Base-by-base conservation (phyloP, 2,113 vertebrate genomes). In the Cairina moschata region DNA sequence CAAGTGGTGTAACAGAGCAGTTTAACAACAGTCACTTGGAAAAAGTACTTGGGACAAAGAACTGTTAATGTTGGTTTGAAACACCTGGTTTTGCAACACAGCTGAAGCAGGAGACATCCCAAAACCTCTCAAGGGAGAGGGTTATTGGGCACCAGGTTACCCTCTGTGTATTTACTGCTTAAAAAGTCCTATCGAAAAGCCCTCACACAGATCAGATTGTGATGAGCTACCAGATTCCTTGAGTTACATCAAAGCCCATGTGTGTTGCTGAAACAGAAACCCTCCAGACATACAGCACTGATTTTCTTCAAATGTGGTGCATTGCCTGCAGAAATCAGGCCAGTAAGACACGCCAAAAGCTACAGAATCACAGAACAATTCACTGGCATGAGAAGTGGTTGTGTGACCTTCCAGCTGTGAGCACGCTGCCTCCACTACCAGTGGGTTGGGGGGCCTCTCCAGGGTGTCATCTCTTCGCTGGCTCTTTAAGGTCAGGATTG, bases 201-300 rank as follows among this genome's bases (percentile, higher is more conserved):
- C 8, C 1, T 5, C 11, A 8, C 4, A 65, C 20, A 28, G 8
- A 21, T 59, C 8, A 22, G 42, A 17, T 65, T 68, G 67, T 15
- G 72, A 44, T 23, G 62, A 63, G 62, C 65, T 13, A 2, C 58
- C 11, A 4, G 32, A 1, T 22, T 20, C 65, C 38, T 74, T 25
- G 34, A 2, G 3, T 9, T 6, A 15, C 31, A 10, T 9, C 1
- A 0, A 13, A 50, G 52, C 25, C n/a, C 21, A 23, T 17, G 23
- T 12, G 83, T 7, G 40, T 9, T 58, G 6, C 34, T 28, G 46
- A 7, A 17, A 6, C 52, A 22, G 18, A 32, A 79, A 29, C 48
- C 62, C 56, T 52, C 9, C 17, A 22, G 26, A 66, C 66, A 7
- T 69, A 1, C 6, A 16, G 69, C 44, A 3, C 13, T 2, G 1